phyloP scores from a whole-genome alignment of 2,888 invertebrate genomes.

The Drosophila neonasuta region DNA sequence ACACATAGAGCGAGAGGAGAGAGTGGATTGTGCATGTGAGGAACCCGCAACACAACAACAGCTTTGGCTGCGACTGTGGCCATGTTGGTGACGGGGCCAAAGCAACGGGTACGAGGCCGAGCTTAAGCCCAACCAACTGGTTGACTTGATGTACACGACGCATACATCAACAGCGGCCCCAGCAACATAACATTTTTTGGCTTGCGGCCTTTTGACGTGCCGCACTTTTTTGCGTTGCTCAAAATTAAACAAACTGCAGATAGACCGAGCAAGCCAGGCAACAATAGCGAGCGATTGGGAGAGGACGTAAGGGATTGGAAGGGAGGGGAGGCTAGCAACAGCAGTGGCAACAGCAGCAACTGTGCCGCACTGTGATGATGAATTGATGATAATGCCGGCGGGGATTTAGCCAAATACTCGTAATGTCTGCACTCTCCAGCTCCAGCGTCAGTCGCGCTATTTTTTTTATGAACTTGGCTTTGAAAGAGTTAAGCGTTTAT shows the following conservation, averaged over 20 bases:
- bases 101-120: conserved; percentile 25
- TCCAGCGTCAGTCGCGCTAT: conserved; percentile 11
- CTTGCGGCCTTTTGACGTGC: conserved; percentile 46
- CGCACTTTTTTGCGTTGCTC: conserved; percentile 51
- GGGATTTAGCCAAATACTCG: conserved; percentile 63
- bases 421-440: conserved; percentile 29
- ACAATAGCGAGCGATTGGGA: neutral
- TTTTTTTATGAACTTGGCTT: conserved; percentile 60
- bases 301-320: neutral
- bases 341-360: conserved; percentile 24
- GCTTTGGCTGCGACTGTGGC: conserved; percentile 44
- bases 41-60: conserved; percentile 21
- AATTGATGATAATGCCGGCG: conserved; percentile 73
- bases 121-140: conserved; percentile 31
- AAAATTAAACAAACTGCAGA: conserved; percentile 69
- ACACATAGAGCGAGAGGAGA: conserved; percentile 5
- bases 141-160: conserved; percentile 48
- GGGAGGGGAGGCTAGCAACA: neutral
- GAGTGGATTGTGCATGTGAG: conserved; percentile 42
- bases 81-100: conserved; percentile 45
- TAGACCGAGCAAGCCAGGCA: neutral
- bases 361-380: conserved; percentile 67
- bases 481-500: conserved; percentile 74
- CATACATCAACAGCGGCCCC: conserved; percentile 33
- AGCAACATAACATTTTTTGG: conserved; percentile 37